These are phyloP conservation scores for Potamarius usumacintae DNA, from an alignment of 2,113 vertebrate genomes.

Conservation along the genomic window DNA sequence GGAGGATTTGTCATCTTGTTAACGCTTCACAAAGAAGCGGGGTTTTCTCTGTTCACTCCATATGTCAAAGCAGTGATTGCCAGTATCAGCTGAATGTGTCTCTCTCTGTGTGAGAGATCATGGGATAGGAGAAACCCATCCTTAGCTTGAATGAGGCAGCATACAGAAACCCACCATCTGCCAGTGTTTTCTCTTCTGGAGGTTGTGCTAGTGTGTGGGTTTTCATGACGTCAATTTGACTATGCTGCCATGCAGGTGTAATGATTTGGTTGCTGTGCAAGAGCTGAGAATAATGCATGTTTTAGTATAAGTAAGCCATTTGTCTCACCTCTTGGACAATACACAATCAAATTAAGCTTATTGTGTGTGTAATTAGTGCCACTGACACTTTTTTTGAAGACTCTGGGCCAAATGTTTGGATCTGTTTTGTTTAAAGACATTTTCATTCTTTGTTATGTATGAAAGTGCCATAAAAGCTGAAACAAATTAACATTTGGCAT, in stretches of 20 bases:
- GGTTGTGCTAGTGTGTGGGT: slow-evolving; percentile 11
- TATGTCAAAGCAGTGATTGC: slow-evolving; percentile 20
- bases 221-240: slow-evolving; percentile 25
- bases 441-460: no score
- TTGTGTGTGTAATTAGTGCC: background rate
- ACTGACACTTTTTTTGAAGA: background rate
- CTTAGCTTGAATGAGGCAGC: background rate
- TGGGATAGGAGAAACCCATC: slow-evolving; percentile 11
- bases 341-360: background rate
- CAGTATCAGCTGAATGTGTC: slow-evolving; percentile 7
- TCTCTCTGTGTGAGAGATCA: slow-evolving; percentile 2
- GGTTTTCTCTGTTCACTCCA: slow-evolving; percentile 6
- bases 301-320: background rate
- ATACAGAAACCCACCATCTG: slow-evolving; percentile 5
- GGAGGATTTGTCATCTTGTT: slow-evolving; percentile 29
- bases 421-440: background rate
- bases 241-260: slow-evolving; percentile 28
- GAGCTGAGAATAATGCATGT: background rate
- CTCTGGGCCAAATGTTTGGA: background rate
- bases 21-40: background rate
- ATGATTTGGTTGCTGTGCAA: background rate
- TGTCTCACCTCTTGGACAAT: background rate
- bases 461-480: background rate
- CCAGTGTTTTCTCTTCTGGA: slow-evolving; percentile 3
- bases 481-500: background rate